These are phyloP conservation scores for Sinocyclocheilus rhinocerous DNA, from an alignment of 2,113 vertebrate genomes.

Conservation along the genomic window DNA sequence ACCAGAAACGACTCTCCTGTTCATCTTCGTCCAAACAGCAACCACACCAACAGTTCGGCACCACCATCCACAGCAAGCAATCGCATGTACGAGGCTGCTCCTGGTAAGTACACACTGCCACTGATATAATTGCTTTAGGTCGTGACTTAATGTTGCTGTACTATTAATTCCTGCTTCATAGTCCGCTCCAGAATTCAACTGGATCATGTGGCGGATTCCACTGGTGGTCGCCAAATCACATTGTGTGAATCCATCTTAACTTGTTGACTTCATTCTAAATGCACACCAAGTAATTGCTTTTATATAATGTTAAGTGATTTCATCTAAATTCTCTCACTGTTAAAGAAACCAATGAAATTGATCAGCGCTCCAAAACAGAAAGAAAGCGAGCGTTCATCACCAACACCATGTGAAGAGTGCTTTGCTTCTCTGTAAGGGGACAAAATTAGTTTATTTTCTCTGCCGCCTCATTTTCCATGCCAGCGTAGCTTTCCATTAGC, in stretches of 20 bases:
- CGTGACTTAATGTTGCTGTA: background rate
- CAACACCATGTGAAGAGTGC: conserved; percentile 1
- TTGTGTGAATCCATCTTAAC: background rate
- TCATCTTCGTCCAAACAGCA: background rate
- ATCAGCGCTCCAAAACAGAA: conserved; percentile 8
- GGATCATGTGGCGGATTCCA: background rate
- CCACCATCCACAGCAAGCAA: conserved; percentile 31
- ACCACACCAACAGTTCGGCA: background rate
- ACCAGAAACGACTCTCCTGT: conserved; percentile 29
- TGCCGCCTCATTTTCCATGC: background rate
- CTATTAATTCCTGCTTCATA: background rate
- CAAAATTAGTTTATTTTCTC: background rate
- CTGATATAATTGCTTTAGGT: background rate
- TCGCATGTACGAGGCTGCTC: conserved; percentile 30
- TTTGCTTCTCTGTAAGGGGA: background rate
- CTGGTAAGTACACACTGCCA: conserved; percentile 39
- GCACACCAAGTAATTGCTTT: conserved; percentile 1
- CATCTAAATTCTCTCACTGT: conserved; percentile 4
- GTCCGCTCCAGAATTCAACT: background rate
- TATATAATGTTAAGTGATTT: conserved; percentile 1
- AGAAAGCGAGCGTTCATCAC: conserved; percentile 14
- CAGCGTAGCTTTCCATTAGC: conserved; percentile 23
- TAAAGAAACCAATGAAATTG: conserved; percentile 2
- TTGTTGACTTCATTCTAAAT: background rate
- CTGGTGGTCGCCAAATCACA: background rate